Conservation (phyloP, 2,797 vertebrate genomes). For the Columba guinea region DNA sequence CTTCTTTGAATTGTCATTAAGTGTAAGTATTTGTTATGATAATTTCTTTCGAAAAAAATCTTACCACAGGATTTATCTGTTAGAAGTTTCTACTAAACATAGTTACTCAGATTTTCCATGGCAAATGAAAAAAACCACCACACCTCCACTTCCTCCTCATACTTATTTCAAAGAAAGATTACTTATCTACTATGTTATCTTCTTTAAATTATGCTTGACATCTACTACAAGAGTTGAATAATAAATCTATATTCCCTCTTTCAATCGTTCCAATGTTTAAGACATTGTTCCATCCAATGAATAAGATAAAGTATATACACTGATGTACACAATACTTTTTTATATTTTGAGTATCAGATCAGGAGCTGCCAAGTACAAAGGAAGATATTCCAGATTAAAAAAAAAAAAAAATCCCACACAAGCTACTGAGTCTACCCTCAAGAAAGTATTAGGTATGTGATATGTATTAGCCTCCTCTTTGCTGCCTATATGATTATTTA, state of each 20-base stretch:
- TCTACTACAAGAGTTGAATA: neutral
- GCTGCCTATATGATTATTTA: neutral
- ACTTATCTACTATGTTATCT: neutral
- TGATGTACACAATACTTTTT: neutral
- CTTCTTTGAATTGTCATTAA: neutral
- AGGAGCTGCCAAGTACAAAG: neutral
- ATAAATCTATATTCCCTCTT: neutral
- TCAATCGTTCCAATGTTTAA: neutral
- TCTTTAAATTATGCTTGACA: neutral
- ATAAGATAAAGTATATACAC: neutral
- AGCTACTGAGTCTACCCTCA: neutral
- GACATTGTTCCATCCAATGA: neutral
- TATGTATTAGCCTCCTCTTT: neutral
- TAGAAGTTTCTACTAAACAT: conserved; percentile 13
- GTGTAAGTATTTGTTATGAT: neutral
- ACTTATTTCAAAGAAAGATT: conserved; percentile 33
- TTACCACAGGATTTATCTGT: neutral
- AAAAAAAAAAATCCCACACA: neutral
- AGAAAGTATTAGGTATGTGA: neutral
- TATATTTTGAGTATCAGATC: neutral
- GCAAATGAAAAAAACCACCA: neutral
- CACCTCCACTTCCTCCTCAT: neutral
- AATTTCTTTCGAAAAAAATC: neutral
- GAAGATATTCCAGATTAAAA: neutral
- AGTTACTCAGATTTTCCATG: neutral